phyloP scores from a whole-genome alignment of 92 coral and sea anemone genomes.

The Phenganax stokvisi region DNA sequence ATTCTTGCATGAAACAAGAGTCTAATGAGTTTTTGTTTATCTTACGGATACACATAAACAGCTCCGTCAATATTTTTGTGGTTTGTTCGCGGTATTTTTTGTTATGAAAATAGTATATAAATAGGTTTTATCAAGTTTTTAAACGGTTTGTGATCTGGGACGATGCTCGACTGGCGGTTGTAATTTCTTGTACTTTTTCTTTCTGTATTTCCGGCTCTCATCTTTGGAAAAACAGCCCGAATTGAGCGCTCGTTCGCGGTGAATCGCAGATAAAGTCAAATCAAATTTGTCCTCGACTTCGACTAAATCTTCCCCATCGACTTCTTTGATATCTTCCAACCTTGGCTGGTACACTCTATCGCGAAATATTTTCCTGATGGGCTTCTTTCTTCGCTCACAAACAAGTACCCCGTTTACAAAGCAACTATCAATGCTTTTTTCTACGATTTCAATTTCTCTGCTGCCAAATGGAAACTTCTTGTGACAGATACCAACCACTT shows the following conservation, averaged over 20 bases:
- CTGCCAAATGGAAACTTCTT: conserved; percentile 12
- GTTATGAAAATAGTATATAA: background rate
- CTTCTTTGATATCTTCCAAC: conserved; percentile 79
- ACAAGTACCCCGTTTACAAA: conserved; percentile 5
- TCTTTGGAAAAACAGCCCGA: conserved; percentile 34
- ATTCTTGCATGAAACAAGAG: background rate
- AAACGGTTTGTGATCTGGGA: conserved; percentile 37
- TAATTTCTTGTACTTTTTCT: conserved; percentile 37
- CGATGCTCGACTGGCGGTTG: conserved; percentile 22
- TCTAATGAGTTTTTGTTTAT: background rate
- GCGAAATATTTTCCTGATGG: conserved; percentile 54
- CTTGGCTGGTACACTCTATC: conserved; percentile 56
- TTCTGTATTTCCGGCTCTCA: conserved; percentile 33
- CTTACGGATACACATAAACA: background rate
- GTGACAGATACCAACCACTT: conserved; percentile 14
- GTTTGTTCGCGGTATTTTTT: background rate
- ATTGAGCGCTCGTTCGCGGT: conserved; percentile 73
- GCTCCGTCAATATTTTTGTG: conserved; percentile 13
- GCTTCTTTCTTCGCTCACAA: conserved; percentile 44
- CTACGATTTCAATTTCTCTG: conserved; percentile 30
- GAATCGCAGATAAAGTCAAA: conserved; percentile 64
- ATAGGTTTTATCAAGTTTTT: background rate
- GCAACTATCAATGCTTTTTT: conserved; percentile 36
- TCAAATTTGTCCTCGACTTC: conserved; percentile 53
- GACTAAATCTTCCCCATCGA: conserved; percentile 46